Conservation (phyloP, 2,797 vertebrate genomes). For the Anguilla anguilla region DNA sequence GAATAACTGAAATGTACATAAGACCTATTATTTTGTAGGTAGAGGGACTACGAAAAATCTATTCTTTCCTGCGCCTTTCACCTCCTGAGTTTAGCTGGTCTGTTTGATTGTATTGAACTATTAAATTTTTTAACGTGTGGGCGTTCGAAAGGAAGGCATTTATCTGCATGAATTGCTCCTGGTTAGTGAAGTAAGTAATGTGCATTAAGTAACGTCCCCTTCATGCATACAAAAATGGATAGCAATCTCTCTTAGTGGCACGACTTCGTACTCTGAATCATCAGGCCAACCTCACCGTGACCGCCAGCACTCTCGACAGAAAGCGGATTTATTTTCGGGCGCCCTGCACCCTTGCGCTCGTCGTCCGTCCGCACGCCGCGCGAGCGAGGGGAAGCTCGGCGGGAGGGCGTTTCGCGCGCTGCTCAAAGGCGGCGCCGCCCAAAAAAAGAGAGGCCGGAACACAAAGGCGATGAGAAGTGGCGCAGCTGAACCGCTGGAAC, state of each 20-base stretch:
- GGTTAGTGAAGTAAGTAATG: slow-evolving; percentile 80
- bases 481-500: slow-evolving; percentile 22
- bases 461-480: slow-evolving; percentile 5
- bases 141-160: slow-evolving; percentile 75
- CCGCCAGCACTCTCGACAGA: background rate
- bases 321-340: background rate
- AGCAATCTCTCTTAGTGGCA: slow-evolving; percentile 60
- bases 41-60: slow-evolving; percentile 52
- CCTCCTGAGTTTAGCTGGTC: slow-evolving; percentile 54
- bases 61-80: slow-evolving; percentile 56
- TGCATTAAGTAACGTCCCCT: slow-evolving; percentile 76
- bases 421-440: slow-evolving; percentile 7
- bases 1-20: background rate
- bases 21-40: background rate
- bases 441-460: background rate
- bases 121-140: slow-evolving; percentile 76
- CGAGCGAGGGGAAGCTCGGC: background rate
- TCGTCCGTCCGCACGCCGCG: background rate
- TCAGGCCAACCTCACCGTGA: background rate
- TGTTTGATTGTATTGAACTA: slow-evolving; percentile 76
- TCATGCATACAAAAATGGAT: slow-evolving; percentile 78
- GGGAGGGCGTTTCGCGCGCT: background rate
- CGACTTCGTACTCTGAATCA: slow-evolving; percentile 11
- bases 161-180: slow-evolving; percentile 78
- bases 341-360: background rate